phyloP scores from a whole-genome alignment of 2,888 invertebrate species.

The Epistrophe eligans region DNA sequence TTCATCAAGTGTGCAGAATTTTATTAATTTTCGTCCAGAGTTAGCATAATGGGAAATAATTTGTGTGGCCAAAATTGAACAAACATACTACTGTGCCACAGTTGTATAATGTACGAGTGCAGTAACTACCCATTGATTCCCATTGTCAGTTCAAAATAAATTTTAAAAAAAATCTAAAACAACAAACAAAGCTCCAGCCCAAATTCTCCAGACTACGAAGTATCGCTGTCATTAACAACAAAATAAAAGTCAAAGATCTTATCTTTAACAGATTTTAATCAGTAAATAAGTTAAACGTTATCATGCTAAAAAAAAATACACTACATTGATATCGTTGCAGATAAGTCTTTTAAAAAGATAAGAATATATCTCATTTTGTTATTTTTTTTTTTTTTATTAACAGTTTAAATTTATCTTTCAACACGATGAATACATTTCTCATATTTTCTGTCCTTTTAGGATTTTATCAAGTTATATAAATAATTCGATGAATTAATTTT shows the following conservation, averaged over 20 bases:
- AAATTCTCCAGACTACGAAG: too few species aligned
- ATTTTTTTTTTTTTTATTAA: neutral
- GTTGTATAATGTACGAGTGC: too few species aligned
- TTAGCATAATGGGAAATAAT: too few species aligned
- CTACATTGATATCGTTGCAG: neutral
- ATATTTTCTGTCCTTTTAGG: neutral
- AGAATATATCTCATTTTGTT: neutral
- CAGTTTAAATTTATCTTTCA: neutral
- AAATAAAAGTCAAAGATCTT: neutral
- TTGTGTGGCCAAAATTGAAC: too few species aligned
- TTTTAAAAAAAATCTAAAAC: too few species aligned
- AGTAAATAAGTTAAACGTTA: neutral
- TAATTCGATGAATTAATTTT: neutral
- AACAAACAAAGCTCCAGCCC: too few species aligned
- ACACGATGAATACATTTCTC: neutral
- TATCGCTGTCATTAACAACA: neutral
- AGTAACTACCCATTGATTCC: too few species aligned
- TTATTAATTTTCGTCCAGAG: too few species aligned
- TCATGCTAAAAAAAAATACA: neutral
- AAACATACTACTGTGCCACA: too few species aligned
- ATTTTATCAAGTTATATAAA: constrained; percentile 17
- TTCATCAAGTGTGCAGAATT: too few species aligned
- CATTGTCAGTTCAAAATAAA: too few species aligned
- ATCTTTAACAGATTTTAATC: neutral
- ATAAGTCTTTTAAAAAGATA: constrained; percentile 1